Base-by-base conservation (phyloP, 1,140 invertebrate genomes). In the Camponotus floridanus region DNA sequence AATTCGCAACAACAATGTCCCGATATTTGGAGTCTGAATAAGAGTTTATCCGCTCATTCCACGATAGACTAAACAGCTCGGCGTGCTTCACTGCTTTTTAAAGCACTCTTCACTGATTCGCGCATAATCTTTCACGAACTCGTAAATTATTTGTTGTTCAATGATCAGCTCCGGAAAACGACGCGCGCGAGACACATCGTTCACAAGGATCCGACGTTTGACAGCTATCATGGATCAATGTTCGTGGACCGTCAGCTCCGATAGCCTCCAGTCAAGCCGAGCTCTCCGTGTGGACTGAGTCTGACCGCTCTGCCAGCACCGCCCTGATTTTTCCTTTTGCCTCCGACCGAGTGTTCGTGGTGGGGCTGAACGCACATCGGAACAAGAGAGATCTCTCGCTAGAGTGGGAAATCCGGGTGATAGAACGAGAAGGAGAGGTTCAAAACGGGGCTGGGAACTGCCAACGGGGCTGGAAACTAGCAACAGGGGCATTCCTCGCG, bases 251-350 rank as follows among this genome's bases (percentile, higher is more conserved):
- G 83, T 59, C 84, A 80, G 86, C 87, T 80, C 70, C 74, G 81
- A 48, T 73, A 87, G 88, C 88, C 81, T 94, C 90, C 88, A 92
- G 45, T 86, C 91, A 62, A 85, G 88, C 89, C 93, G 92, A 94
- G 92, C 91, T 94, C 94, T 91, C 93, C 90, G 93, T 93, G 92
- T 91, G 88, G 91, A 95, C 94, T 95, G 93, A 91, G 89, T 88
- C 87, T 90, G 89, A 92, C 84, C 91, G 90, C 87, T 85, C 61
- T 79, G 67, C 67, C 85, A 67, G 78, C 85, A 83, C 62, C 85
- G 88, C 76, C 86, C 87, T 71, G 86, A 91, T 93, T 93, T 92
- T 94, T 94, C 91, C 87, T 94, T 94, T 92, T 91, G 88, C 89
- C 67, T 39, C 59, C 59, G 31, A 45, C 65, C 57, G 67, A 73